Evolutionary conservation across 2,888 invertebrate genomes (phyloP).

Genomic region (Machimus atricapillus): DNA sequence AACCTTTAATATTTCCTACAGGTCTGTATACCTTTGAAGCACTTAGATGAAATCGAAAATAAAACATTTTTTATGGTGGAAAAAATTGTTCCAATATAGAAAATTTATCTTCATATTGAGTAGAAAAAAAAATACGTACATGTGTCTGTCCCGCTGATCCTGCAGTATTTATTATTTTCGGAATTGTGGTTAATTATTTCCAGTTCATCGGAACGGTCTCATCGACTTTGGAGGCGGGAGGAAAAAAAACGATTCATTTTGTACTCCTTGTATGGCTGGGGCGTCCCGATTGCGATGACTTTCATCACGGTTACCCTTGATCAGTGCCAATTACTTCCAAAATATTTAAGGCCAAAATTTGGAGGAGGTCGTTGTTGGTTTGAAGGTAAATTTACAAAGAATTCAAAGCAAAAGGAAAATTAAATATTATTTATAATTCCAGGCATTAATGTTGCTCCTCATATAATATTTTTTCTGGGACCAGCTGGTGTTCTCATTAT

Average conservation of each 20-base stretch:
- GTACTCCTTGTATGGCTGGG: constrained; percentile 79
- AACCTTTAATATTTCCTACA: neutral
- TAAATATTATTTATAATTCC: constrained; percentile 42
- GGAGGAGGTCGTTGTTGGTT: constrained; percentile 75
- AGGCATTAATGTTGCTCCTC: constrained; percentile 57
- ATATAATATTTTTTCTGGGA: constrained; percentile 69
- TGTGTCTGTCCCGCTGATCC: neutral
- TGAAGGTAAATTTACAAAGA: constrained; percentile 62
- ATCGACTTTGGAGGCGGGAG: constrained; percentile 62
- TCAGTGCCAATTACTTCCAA: constrained; percentile 62
- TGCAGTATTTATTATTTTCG: neutral
- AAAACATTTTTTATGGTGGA: neutral
- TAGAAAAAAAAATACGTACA: neutral
- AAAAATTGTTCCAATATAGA: neutral
- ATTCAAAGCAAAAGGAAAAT: neutral
- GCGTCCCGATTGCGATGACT: constrained; percentile 68
- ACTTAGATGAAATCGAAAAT: neutral
- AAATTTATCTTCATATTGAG: neutral
- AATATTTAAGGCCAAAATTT: constrained; percentile 67
- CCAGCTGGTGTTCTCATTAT: constrained; percentile 71
- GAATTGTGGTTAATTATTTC: neutral
- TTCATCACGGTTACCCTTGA: constrained; percentile 67
- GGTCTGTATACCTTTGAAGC: neutral
- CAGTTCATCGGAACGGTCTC: constrained; percentile 65
- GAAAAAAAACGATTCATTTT: constrained; percentile 68